Conservation (phyloP, 2,888 invertebrate genomes). For the Agapetus fuscipes region DNA sequence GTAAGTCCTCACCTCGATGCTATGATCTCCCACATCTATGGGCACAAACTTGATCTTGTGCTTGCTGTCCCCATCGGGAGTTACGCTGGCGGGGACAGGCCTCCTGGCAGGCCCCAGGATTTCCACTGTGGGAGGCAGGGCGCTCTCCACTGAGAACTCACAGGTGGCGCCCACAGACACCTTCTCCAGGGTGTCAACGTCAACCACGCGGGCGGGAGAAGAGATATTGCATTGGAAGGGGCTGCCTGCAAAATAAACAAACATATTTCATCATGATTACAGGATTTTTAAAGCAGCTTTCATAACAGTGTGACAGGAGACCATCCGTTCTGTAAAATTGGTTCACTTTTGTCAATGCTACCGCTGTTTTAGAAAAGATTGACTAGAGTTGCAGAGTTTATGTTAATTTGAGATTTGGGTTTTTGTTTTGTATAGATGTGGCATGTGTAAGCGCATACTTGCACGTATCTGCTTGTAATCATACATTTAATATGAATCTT, state of each 20-base stretch:
- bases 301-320: background rate
- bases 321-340: no score
- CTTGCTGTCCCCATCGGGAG: constrained; percentile 30
- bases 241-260: constrained; percentile 48
- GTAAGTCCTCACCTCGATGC: constrained; percentile 69
- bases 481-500: no score
- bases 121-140: constrained; percentile 71
- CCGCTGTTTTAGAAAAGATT: no score
- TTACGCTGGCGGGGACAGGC: constrained; percentile 55
- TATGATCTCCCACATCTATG: constrained; percentile 87
- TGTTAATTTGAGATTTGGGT: no score
- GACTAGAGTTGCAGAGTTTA: no score
- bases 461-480: no score
- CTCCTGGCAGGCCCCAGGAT: constrained; percentile 67
- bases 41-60: constrained; percentile 68
- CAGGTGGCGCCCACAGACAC: constrained; percentile 79
- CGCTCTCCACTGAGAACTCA: constrained; percentile 80
- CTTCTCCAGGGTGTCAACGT: constrained; percentile 68
- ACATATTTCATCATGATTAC: background rate
- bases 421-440: no score
- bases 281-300: background rate
- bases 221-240: constrained; percentile 73
- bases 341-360: no score
- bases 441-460: no score
- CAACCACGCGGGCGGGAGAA: constrained; percentile 74